Conservation (phyloP, 2,888 invertebrate species). For the Hirtodrosophila trivittata region DNA sequence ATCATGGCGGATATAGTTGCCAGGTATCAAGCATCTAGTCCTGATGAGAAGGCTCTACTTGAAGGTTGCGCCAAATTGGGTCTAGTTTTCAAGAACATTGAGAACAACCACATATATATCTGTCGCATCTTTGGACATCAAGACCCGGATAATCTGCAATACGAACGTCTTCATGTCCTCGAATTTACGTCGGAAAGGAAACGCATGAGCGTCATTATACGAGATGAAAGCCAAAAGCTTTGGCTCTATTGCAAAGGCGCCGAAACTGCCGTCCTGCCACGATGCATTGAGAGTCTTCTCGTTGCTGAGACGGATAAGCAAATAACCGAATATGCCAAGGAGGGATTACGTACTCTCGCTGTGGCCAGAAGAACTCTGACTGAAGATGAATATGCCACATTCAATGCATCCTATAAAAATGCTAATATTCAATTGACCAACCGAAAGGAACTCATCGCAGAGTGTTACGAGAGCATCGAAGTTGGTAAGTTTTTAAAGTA, state of each 20-base stretch:
- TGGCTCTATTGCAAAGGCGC: slow-evolving; percentile 93
- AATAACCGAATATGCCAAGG: slow-evolving; percentile 86
- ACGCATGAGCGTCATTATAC: slow-evolving; percentile 95
- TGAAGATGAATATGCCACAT: slow-evolving; percentile 87
- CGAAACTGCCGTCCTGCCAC: slow-evolving; percentile 89
- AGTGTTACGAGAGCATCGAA: slow-evolving; percentile 81
- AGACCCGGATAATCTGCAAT: slow-evolving; percentile 83
- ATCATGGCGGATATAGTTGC: slow-evolving; percentile 20
- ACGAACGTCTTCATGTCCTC: slow-evolving; percentile 89
- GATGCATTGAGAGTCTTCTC: slow-evolving; percentile 83
- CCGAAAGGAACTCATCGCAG: slow-evolving; percentile 74
- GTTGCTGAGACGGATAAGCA: slow-evolving; percentile 85
- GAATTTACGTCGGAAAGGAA: slow-evolving; percentile 96
- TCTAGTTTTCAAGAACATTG: slow-evolving; percentile 88
- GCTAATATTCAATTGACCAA: slow-evolving; percentile 80
- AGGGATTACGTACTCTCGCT: slow-evolving; percentile 93
- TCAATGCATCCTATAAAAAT: slow-evolving; percentile 83
- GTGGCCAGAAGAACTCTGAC: slow-evolving; percentile 89
- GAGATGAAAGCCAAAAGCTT: slow-evolving; percentile 85
- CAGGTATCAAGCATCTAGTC: slow-evolving; percentile 92
- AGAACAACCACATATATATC: slow-evolving; percentile 87
- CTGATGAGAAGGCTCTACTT: slow-evolving; percentile 96
- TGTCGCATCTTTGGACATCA: slow-evolving; percentile 67
- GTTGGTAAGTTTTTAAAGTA: slow-evolving; percentile 62
- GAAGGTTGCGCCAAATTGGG: slow-evolving; percentile 93